A percentile compares a stretch with the other conserved stretches of the same genome.
These are phyloP conservation scores for Ctenomys sociabilis DNA, from an alignment of 2,113 vertebrate species.

Conservation along the genomic window DNA sequence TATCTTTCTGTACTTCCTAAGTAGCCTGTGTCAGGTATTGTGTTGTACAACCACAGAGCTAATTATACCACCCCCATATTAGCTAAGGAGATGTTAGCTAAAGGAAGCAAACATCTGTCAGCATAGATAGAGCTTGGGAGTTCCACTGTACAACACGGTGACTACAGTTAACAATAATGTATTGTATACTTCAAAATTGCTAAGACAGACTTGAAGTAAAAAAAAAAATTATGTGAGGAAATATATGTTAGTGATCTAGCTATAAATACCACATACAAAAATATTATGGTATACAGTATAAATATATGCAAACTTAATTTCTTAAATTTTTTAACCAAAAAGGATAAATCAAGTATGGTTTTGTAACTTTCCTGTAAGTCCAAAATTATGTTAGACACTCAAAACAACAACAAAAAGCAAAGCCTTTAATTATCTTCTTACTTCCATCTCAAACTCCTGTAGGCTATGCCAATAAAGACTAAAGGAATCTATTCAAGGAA, in stretches of 20 bases:
- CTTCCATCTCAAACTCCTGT: not conserved
- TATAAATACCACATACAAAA: not conserved
- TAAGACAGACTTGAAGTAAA: not conserved
- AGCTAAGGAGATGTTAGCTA: not conserved
- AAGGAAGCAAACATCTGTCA: not conserved
- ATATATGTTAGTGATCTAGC: not conserved
- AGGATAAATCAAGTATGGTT: not conserved
- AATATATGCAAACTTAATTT: not conserved
- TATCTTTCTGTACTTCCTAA: not conserved
- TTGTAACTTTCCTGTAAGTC: not conserved
- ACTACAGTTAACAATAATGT: not conserved
- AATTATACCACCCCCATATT: not conserved
- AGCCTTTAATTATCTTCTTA: not conserved
- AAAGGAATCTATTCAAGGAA: not conserved
- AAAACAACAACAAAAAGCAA: not conserved
- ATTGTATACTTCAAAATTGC: not conserved
- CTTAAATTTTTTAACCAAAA: not conserved
- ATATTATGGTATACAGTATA: not conserved
- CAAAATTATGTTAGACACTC: not conserved
- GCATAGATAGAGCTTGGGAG: not conserved
- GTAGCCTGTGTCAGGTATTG: not conserved
- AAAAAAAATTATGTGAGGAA: not conserved
- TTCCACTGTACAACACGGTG: not conserved
- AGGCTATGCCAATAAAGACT: not conserved
- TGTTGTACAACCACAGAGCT: not conserved